These are phyloP conservation scores for Alcedo atthis DNA, from an alignment of 2,797 vertebrate genomes.

Conservation along the genomic window DNA sequence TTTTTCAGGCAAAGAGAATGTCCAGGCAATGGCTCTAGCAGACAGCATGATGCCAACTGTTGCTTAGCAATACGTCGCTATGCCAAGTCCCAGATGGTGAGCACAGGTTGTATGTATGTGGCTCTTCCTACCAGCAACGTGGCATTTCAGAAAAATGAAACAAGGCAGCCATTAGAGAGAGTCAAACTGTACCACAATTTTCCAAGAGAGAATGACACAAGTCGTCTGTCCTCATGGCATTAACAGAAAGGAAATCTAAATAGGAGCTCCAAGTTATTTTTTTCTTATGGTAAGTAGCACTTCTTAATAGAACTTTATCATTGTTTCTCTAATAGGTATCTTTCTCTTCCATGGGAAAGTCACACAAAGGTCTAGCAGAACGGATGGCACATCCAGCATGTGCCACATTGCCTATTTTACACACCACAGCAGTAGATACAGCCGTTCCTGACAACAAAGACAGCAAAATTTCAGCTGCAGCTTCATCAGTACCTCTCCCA, in stretches of 20 bases:
- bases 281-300: neutral
- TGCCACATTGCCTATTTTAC: neutral
- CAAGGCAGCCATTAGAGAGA: neutral
- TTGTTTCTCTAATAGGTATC: neutral
- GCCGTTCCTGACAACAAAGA: neutral
- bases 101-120: slow-evolving; percentile 16
- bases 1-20: neutral
- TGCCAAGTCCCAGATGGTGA: slow-evolving; percentile 34
- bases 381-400: neutral
- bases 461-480: neutral
- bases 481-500: neutral
- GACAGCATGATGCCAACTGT: slow-evolving; percentile 40
- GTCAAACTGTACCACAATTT: neutral
- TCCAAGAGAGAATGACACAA: neutral
- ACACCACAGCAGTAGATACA: neutral
- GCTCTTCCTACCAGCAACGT: slow-evolving; percentile 26
- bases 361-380: neutral
- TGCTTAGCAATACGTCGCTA: slow-evolving; percentile 44
- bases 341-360: neutral
- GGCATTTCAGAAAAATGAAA: slow-evolving; percentile 43
- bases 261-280: neutral
- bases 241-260: slow-evolving; percentile 14
- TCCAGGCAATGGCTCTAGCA: neutral
- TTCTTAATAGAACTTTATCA: neutral
- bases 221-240: neutral